Percentiles rank a stretch among this genome's conserved stretches.
Conservation (phyloP, 2,888 invertebrate species). For the Machimus atricapillus region DNA sequence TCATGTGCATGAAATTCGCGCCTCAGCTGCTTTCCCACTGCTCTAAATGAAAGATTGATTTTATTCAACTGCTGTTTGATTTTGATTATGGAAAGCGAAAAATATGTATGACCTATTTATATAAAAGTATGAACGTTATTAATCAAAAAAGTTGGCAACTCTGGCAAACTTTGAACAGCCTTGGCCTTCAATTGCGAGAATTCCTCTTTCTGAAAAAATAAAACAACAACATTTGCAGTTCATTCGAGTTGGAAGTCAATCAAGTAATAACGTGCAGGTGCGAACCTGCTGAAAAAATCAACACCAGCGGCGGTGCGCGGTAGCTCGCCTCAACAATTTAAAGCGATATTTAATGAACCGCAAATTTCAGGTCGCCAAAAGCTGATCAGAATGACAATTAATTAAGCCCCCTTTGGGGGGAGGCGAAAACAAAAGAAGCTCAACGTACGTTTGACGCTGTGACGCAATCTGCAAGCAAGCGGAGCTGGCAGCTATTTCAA, state of each 20-base stretch:
- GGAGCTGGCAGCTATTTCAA: neutral
- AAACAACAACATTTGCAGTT: neutral
- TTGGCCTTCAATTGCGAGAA: neutral
- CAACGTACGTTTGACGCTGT: neutral
- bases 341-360: neutral
- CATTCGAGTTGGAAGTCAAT: neutral
- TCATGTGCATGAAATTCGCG: neutral
- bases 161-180: neutral
- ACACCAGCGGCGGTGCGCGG: neutral
- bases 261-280: neutral
- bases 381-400: constrained; percentile 9
- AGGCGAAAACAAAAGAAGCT: neutral
- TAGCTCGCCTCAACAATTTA: neutral
- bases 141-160: neutral
- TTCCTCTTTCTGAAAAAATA: neutral
- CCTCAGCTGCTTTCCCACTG: neutral
- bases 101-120: neutral
- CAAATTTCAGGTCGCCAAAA: neutral
- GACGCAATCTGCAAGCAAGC: neutral
- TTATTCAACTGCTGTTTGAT: neutral
- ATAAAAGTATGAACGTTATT: neutral
- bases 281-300: neutral
- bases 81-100: neutral
- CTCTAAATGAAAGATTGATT: neutral
- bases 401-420: neutral